Conservation (phyloP, 2,113 vertebrate genomes). For the Hemichromis elongatus region DNA sequence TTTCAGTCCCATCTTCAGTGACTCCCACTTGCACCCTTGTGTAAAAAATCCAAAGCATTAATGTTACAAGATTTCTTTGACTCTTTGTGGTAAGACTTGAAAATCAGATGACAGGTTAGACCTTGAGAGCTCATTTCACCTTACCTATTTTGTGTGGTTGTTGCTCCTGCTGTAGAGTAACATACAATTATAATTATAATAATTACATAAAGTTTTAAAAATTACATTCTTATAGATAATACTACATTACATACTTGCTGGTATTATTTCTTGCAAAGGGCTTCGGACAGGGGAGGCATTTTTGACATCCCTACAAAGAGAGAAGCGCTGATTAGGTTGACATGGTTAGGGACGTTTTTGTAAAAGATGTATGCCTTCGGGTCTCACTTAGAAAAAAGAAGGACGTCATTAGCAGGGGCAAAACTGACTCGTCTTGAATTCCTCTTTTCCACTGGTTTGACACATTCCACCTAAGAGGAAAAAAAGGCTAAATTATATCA, state of each 20-base stretch:
- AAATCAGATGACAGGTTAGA: background rate
- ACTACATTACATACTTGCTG: conserved; percentile 21
- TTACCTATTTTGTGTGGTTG: conserved; percentile 48
- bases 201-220: background rate
- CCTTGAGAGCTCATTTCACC: background rate
- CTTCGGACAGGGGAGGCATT: conserved; percentile 41
- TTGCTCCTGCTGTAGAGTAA: conserved; percentile 11
- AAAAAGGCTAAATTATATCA: background rate
- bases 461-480: conserved; percentile 60
- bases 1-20: conserved; percentile 32
- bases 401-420: conserved; percentile 68
- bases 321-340: background rate
- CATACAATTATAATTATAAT: background rate
- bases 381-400: conserved; percentile 70
- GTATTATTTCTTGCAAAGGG: conserved; percentile 50
- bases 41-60: background rate
- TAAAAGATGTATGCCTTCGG: background rate
- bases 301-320: conserved; percentile 66
- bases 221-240: background rate
- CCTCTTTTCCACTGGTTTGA: conserved; percentile 63
- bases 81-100: background rate
- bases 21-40: conserved; percentile 8
- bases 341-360: background rate
- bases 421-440: conserved; percentile 78
- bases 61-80: background rate